Conservation (phyloP, 2,113 vertebrate species). For the Chloroceryle aenea region DNA sequence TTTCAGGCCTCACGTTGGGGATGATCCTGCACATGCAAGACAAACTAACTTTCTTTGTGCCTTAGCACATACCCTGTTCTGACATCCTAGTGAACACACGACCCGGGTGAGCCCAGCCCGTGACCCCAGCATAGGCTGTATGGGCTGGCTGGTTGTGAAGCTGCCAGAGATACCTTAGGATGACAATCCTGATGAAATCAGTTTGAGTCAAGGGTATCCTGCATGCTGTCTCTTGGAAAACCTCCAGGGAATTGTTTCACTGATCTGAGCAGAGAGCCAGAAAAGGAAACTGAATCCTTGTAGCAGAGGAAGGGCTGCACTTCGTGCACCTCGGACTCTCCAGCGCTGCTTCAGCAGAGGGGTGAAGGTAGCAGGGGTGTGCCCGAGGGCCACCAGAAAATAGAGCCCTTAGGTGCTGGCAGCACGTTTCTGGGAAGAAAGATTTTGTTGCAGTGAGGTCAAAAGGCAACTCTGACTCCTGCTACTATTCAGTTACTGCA, state of each 20-base stretch:
- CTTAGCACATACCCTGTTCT: background rate
- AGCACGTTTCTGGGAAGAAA: background rate
- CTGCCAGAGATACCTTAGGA: background rate
- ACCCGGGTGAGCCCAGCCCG: background rate
- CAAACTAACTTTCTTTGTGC: background rate
- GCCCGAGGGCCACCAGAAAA: background rate
- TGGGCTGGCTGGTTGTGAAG: background rate
- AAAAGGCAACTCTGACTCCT: background rate
- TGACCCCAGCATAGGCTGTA: background rate
- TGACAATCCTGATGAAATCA: background rate
- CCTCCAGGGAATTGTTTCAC: background rate
- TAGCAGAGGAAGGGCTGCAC: background rate
- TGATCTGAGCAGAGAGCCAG: background rate
- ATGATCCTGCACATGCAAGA: background rate
- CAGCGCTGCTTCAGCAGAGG: background rate
- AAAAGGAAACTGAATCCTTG: background rate
- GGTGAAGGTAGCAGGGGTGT: background rate
- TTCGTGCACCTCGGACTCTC: background rate
- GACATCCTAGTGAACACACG: background rate
- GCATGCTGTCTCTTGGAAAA: conserved; percentile 9
- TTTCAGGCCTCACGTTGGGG: background rate
- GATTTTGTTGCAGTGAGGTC: background rate
- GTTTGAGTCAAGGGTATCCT: background rate
- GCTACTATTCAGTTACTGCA: background rate
- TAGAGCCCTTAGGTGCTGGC: background rate